A percentile compares a stretch with the other conserved stretches of the same genome.
Evolutionary conservation across 2,888 invertebrate genomes (phyloP).

Genomic region (Beris morrisii): DNA sequence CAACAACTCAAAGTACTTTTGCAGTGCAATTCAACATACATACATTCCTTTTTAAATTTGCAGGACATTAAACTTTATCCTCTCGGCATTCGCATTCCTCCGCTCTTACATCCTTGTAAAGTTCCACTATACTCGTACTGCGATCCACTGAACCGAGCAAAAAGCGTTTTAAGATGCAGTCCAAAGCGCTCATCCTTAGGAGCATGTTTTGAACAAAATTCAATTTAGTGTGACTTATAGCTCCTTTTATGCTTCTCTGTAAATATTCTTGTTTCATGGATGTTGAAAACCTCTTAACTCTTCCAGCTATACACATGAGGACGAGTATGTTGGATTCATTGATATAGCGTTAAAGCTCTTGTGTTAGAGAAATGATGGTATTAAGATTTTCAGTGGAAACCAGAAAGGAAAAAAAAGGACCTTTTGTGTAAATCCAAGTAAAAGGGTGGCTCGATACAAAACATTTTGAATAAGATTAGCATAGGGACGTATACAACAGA

Average conservation of each 20-base stretch:
- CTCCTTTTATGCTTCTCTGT: slow-evolving; percentile 31
- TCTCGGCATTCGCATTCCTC: too few species aligned
- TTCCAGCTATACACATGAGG: background rate
- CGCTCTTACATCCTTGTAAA: too few species aligned
- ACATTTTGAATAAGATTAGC: background rate
- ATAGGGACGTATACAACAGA: background rate
- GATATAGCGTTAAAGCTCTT: slow-evolving; percentile 4
- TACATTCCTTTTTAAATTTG: too few species aligned
- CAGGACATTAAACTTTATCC: too few species aligned
- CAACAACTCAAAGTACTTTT: too few species aligned
- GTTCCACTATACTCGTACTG: too few species aligned
- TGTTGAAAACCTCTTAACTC: too few species aligned
- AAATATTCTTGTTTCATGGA: background rate
- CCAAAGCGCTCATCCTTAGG: background rate
- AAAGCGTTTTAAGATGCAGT: slow-evolving; percentile 6
- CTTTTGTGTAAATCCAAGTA: background rate
- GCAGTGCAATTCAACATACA: too few species aligned
- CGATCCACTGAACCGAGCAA: background rate
- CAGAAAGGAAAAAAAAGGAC: slow-evolving; percentile 21
- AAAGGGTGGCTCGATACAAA: background rate
- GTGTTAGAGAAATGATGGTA: slow-evolving; percentile 21
- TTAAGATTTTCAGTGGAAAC: slow-evolving; percentile 20
- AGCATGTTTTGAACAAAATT: slow-evolving; percentile 29
- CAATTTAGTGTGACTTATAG: slow-evolving; percentile 37
- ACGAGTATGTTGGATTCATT: slow-evolving; percentile 17